Base-by-base conservation (phyloP, 2,113 vertebrate species). In the Eleginops maclovinus region DNA sequence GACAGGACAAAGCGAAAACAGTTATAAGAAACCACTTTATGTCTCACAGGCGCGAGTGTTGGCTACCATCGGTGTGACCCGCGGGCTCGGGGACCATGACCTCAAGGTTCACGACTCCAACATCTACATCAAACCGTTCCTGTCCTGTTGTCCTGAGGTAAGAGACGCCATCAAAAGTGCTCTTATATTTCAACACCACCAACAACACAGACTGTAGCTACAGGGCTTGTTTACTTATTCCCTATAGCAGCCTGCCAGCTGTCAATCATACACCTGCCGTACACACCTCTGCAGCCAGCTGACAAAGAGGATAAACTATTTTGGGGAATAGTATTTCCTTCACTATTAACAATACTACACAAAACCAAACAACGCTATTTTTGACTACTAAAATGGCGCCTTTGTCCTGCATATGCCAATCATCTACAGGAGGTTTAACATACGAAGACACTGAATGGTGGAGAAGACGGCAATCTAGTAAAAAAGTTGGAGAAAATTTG, bases 71-170 rank as follows among this genome's bases (percentile, higher is more conserved):
- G 98, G 98, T 10, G 97, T 99, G 84, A 99, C 98, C 0, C 93
- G 98, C n/a, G 98, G 98, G 47, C 95, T 99, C 36, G 98, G 98
- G 15, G 98, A 99, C 93, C 97, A 99, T 43, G 97, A 99, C 84
- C 94, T 99, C 80, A 99, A 98, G 90, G 98, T 99, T 59, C 97
- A 99, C 0, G 98, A 99, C 91, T 99, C 98, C 61, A 98, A 97
- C 91, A 97, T 99, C 94, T 96, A 96, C 91, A 99, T 99, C 92
- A 99, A 99, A 82, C 98, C 98, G 3, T 99, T 99, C 91, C 95
- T 99, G 24, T 99, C 97, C 78, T 97, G 97, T 53, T 95, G 96
- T 82, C 98, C 98, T 0, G 98, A 99, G 97, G 98, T 99, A 49
- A 85, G 82, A 60, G 7, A 51, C 49, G n/a, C 9, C 50, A 53